Conservation (phyloP, 2,113 vertebrate species). For the Nestor notabilis region DNA sequence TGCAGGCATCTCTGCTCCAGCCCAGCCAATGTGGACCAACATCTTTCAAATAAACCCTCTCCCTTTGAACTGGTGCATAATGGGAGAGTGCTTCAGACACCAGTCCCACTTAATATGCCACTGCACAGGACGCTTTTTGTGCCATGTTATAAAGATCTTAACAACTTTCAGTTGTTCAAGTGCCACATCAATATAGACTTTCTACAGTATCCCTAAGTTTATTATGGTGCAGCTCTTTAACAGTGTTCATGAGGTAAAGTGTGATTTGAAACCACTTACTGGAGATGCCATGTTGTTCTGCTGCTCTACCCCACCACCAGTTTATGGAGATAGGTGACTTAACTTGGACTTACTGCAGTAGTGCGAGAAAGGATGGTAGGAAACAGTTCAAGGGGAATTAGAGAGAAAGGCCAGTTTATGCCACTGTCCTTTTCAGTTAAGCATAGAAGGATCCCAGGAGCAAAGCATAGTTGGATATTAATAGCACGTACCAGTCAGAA, state of each 20-base stretch:
- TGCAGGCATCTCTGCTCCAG: neutral
- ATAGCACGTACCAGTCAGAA: neutral
- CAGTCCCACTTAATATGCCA: neutral
- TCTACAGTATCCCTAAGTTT: neutral
- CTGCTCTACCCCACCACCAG: neutral
- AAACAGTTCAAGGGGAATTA: neutral
- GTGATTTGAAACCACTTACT: neutral
- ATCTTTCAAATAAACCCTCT: neutral
- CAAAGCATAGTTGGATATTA: neutral
- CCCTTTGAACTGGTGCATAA: neutral
- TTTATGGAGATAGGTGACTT: neutral
- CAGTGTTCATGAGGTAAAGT: neutral
- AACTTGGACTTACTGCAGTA: neutral
- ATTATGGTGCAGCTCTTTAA: neutral
- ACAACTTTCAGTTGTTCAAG: neutral
- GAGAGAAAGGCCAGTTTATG: neutral
- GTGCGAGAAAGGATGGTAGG: neutral
- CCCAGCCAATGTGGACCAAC: neutral
- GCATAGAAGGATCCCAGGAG: neutral
- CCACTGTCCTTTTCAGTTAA: neutral
- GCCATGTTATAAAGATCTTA: neutral
- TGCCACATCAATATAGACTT: neutral
- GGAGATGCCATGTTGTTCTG: neutral
- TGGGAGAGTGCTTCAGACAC: neutral
- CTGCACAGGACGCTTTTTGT: neutral